Evolutionary conservation across 2,888 invertebrate genomes (phyloP).

Genomic region (Zaprionus bogoriensis): DNA sequence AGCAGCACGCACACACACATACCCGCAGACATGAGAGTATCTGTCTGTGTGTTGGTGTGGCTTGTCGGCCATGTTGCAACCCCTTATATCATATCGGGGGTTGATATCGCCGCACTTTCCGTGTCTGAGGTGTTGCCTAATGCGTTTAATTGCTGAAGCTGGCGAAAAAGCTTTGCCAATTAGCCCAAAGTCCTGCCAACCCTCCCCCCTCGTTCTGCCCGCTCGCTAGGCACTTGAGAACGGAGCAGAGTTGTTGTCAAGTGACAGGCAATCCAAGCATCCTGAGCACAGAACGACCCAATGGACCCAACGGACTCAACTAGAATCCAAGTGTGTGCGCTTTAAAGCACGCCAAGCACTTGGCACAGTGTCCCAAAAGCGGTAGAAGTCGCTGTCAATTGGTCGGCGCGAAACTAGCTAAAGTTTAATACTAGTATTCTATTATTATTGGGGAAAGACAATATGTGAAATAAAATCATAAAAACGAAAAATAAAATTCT

Average conservation of each 20-base stretch:
- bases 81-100: conserved; percentile 32
- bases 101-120: conserved; percentile 21
- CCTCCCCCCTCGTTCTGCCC: not conserved
- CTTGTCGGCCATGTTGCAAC: conserved; percentile 72
- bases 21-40: not conserved
- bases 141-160: conserved; percentile 65
- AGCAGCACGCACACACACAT: not conserved
- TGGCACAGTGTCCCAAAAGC: not conserved
- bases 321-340: not conserved
- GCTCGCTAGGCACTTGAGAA: conserved; percentile 10
- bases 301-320: conserved; percentile 5
- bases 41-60: conserved; percentile 19
- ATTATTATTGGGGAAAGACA: too few species aligned
- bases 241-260: conserved; percentile 47
- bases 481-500: too few species aligned
- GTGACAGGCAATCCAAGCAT: conserved; percentile 22
- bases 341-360: not conserved
- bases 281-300: conserved; percentile 24
- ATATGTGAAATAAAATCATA: too few species aligned
- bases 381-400: too few species aligned
- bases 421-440: too few species aligned
- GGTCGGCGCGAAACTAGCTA: too few species aligned
- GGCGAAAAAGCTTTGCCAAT: conserved; percentile 52
- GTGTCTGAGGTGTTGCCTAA: conserved; percentile 69
- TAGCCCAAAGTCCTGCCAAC: conserved; percentile 25